Evolutionary conservation across 2,113 vertebrate genomes (phyloP).

Genomic region (Camarhynchus parvulus): DNA sequence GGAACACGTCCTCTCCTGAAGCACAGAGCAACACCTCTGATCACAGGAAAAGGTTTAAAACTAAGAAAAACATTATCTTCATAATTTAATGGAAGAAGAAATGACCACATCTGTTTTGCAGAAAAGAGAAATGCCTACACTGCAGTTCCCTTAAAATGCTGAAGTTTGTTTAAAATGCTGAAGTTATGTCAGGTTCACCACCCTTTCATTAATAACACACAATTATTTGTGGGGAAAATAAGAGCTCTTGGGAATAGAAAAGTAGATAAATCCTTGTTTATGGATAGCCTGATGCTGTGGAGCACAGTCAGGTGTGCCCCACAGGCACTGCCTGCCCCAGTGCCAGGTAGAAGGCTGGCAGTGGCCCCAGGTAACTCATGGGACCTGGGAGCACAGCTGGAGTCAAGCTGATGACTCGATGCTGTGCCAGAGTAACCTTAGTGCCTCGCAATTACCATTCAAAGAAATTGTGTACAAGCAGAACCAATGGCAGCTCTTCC

Average conservation of each 20-base stretch:
- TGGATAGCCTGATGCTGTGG: fast-evolving
- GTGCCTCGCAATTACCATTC: background rate
- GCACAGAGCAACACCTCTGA: background rate
- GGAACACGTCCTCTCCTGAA: background rate
- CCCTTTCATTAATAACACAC: background rate
- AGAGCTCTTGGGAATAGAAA: background rate
- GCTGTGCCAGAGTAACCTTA: background rate
- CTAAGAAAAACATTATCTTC: background rate
- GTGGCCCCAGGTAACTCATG: too few species aligned
- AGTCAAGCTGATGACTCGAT: background rate
- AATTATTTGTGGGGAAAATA: background rate
- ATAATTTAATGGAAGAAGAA: background rate
- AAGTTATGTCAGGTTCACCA: background rate
- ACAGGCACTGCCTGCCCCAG: too few species aligned
- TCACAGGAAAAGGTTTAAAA: background rate
- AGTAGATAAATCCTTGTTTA: background rate
- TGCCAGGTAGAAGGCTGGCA: background rate
- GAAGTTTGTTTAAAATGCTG: background rate
- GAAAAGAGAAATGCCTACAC: background rate
- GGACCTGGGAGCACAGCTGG: background rate
- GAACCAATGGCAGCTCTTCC: background rate
- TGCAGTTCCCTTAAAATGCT: background rate
- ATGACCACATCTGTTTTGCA: background rate
- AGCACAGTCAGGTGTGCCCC: too few species aligned
- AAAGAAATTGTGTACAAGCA: background rate